Evolutionary conservation across 2,888 invertebrate species (phyloP), one percentile per base, ranked within the genome.

Genomic region (Linyphia triangularis): DNA sequence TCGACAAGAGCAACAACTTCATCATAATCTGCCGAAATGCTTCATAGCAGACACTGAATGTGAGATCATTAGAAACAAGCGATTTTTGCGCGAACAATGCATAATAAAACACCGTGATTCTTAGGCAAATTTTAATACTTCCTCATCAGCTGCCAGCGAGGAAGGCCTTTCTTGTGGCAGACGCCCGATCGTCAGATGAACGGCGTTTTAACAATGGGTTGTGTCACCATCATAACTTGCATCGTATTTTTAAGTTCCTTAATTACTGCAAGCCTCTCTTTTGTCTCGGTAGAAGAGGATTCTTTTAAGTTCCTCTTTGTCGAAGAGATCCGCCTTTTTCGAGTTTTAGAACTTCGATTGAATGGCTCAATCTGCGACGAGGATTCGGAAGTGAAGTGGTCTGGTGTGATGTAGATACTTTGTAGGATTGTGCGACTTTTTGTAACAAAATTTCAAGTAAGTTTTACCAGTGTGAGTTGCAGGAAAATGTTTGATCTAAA

Each of bases 201-300:
- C 22, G 51, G 73, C 7, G 40, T 51, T 40, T 24, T n/a, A 63
- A 82, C 82, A 82, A 82, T 72, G 19, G 77, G 61, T 43, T 26
- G 57, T 81, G 81, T 81, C 81, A 81, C 57, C 69, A 57, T 81
- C 82, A 61, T 72, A 82, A 72, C 63, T 72, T 37, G 82, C 33
- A 13, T 59, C 13, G 37, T 19, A 63, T 69, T 85, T 85, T 85
- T 75, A 67, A 77, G 30, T 65, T 57, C 37, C 67, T 77, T 85
- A 85, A 85, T 85, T 77, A 85, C 77, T 59, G 30, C 69, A 4
- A 13, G 16, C 28, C 16, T 19, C 19, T 43, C 65, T 43, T 85
- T 85, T 77, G 84, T 82, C 33, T 72, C 19, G 37, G 3, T 5
- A 59, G 24, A 24, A 19, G 9, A 61, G 28, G 40, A 37, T 63